Conservation (phyloP, 2,113 vertebrate species). For the Brachionichthys hirsutus region DNA sequence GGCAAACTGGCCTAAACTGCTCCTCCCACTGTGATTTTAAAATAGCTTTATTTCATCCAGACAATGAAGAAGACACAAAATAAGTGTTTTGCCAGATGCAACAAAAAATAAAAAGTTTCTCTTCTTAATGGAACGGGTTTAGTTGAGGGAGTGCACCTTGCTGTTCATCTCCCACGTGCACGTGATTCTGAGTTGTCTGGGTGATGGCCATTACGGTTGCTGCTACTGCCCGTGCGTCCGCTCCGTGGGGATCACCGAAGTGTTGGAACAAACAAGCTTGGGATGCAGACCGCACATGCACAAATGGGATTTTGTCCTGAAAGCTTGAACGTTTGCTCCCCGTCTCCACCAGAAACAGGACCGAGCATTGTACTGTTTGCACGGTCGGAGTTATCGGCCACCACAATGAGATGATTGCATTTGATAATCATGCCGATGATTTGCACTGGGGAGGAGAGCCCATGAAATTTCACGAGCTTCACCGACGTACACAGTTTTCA, state of each 20-base stretch:
- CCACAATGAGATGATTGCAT: slow-evolving; percentile 68
- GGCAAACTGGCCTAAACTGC: slow-evolving; percentile 60
- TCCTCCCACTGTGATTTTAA: slow-evolving; percentile 70
- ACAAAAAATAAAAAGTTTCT: slow-evolving; percentile 71
- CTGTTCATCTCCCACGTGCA: slow-evolving; percentile 65
- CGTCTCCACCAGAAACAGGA: slow-evolving; percentile 37
- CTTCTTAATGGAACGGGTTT: slow-evolving; percentile 60
- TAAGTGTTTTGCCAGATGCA: slow-evolving; percentile 66
- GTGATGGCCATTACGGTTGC: slow-evolving; percentile 75
- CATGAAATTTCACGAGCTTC: slow-evolving; percentile 54
- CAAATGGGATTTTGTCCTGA: slow-evolving; percentile 78
- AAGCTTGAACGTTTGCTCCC: slow-evolving; percentile 64
- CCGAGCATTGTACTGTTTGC: slow-evolving; percentile 19
- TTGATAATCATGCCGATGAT: slow-evolving; percentile 73
- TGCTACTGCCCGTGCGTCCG: slow-evolving; percentile 59
- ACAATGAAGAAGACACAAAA: slow-evolving; percentile 58
- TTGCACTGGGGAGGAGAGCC: slow-evolving; percentile 53
- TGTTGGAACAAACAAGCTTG: slow-evolving; percentile 78
- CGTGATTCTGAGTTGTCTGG: slow-evolving; percentile 66
- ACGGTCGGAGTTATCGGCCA: slow-evolving; percentile 49
- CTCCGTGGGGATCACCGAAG: slow-evolving; percentile 75
- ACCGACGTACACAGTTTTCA: slow-evolving; percentile 42
- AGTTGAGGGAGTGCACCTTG: slow-evolving; percentile 65
- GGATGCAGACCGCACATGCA: slow-evolving; percentile 73
- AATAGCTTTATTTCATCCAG: slow-evolving; percentile 62